Conservation (phyloP, 2,797 vertebrate genomes). For the Sandelia bainsii region DNA sequence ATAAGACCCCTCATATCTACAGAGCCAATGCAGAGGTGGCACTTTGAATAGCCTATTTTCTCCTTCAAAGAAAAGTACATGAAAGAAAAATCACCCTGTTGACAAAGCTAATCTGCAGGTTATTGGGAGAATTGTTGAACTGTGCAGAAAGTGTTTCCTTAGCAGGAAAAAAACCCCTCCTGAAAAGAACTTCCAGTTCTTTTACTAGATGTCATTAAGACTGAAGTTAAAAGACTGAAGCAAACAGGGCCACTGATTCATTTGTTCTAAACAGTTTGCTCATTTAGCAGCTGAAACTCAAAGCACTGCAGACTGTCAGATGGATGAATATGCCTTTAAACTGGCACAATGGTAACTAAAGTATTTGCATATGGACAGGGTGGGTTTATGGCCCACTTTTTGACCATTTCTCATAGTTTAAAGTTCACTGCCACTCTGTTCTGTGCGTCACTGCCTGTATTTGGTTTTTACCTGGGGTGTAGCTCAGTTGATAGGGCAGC, state of each 20-base stretch:
- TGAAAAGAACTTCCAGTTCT: constrained; percentile 18
- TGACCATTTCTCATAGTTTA: background rate
- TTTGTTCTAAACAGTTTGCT: constrained; percentile 31
- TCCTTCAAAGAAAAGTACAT: constrained; percentile 71
- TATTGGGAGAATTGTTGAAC: constrained; percentile 47
- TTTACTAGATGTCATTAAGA: constrained; percentile 41
- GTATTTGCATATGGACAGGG: constrained; percentile 1
- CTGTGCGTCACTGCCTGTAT: background rate
- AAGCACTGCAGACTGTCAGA: constrained; percentile 29
- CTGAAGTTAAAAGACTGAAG: constrained; percentile 8
- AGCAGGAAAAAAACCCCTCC: constrained; percentile 15
- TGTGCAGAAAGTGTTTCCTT: constrained; percentile 51
- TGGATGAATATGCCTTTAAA: constrained; percentile 27
- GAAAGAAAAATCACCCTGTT: constrained; percentile 61
- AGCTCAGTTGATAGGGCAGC: too few relatives aligned
- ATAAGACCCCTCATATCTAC: constrained; percentile 58
- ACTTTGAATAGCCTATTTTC: constrained; percentile 61
- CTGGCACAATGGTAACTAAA: background rate
- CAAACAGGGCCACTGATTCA: constrained; percentile 44
- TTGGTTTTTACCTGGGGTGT: background rate
- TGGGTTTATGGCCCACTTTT: constrained; percentile 15
- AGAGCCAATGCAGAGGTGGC: constrained; percentile 70
- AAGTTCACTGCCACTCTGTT: background rate
- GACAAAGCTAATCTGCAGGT: constrained; percentile 61
- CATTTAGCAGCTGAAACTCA: constrained; percentile 18